A percentile compares a stretch with the other conserved stretches of the same genome.
Conservation (phyloP, 2,113 vertebrate genomes). For the Pollachius pollachius region DNA sequence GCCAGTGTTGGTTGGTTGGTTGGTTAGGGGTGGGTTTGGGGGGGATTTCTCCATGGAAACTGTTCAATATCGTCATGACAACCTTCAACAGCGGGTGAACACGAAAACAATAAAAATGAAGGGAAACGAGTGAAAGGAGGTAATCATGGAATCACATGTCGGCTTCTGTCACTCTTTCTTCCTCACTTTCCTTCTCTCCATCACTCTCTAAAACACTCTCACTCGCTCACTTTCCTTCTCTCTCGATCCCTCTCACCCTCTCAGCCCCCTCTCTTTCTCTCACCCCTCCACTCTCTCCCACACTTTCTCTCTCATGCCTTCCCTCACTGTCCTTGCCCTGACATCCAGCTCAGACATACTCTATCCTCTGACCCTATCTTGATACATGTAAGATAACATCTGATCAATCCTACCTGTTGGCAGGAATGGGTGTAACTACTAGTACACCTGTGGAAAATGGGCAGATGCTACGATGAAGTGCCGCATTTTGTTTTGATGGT, state of each 20-base stretch:
- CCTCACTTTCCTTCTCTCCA: slow-evolving; percentile 11
- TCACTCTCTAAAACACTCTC: no score
- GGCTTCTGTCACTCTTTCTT: not conserved
- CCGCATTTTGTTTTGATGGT: no score
- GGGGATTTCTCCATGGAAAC: slow-evolving; percentile 77
- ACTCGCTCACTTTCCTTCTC: no score
- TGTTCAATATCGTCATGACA: slow-evolving; percentile 76
- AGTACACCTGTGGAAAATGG: no score
- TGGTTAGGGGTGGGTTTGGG: slow-evolving; percentile 20
- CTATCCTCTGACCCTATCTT: slow-evolving; percentile 15
- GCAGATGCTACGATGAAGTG: no score
- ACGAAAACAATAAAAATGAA: slow-evolving; percentile 36
- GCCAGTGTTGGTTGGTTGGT: slow-evolving; percentile 42
- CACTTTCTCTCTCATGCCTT: no score
- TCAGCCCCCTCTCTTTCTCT: not conserved
- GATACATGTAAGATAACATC: not conserved
- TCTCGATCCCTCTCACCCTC: no score
- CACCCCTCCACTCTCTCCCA: not conserved
- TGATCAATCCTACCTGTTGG: not conserved
- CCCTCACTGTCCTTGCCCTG: no score
- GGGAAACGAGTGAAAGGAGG: slow-evolving; percentile 48
- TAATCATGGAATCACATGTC: slow-evolving; percentile 36
- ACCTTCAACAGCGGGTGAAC: slow-evolving; percentile 62
- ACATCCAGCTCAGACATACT: no score
- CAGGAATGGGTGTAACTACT: no score